These are phyloP conservation scores for Spodoptera litura DNA, from an alignment of 1,140 invertebrate species.

Conservation along the genomic window DNA sequence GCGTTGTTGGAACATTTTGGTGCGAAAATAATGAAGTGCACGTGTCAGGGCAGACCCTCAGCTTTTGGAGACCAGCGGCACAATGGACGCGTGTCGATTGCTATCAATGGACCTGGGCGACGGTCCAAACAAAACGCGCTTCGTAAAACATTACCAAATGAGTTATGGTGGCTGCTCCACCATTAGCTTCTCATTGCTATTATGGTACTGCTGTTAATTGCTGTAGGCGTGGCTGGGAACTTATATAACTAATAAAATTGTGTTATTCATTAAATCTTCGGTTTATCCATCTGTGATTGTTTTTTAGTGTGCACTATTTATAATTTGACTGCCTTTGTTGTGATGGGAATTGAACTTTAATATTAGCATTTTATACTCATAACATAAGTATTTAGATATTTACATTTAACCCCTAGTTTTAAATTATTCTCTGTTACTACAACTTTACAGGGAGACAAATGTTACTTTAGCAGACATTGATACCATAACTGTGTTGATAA, in stretches of 20 bases:
- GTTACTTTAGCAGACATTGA: too few species aligned
- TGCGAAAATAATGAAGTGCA: constrained; percentile 84
- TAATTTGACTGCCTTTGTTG: too few species aligned
- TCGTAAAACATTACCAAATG: constrained; percentile 52
- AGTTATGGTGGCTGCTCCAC: constrained; percentile 28
- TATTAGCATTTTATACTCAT: too few species aligned
- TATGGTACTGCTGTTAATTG: constrained; percentile 8
- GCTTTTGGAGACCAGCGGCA: constrained; percentile 52
- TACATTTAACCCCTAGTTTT: too few species aligned
- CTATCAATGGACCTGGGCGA: constrained; percentile 65
- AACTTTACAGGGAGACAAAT: too few species aligned
- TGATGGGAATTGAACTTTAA: too few species aligned
- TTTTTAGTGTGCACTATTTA: too few species aligned
- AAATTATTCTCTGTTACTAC: too few species aligned
- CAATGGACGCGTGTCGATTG: constrained; percentile 77
- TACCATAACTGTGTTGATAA: too few species aligned
- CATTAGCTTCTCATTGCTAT: constrained; percentile 29
- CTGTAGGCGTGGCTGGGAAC: constrained; percentile 10
- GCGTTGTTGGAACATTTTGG: constrained; percentile 82
- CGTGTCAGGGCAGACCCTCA: constrained; percentile 61
- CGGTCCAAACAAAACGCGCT: constrained; percentile 69
- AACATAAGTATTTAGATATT: too few species aligned
- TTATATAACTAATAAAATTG: constrained; percentile 2
- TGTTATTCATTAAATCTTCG: neutral
- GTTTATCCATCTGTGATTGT: neutral